phyloP scores from a whole-genome alignment of 2,888 invertebrate genomes.

The Macaria notata region DNA sequence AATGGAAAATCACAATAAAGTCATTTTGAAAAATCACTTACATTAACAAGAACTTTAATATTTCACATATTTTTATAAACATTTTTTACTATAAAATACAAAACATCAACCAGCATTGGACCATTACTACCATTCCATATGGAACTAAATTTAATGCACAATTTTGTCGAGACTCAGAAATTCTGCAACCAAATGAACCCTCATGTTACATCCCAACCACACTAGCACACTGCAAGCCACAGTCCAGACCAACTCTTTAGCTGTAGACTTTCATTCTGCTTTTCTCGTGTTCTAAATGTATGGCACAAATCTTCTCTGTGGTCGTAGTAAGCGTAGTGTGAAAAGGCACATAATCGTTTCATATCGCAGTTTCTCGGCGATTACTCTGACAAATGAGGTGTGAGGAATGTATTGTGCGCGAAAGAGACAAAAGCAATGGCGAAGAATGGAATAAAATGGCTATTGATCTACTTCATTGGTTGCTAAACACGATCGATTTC shows the following conservation, averaged over 20 bases:
- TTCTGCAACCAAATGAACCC: slow-evolving; percentile 44
- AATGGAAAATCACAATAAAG: no score
- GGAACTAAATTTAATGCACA: slow-evolving; percentile 49
- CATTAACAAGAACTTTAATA: no score
- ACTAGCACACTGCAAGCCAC: neutral
- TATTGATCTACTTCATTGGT: slow-evolving; percentile 37
- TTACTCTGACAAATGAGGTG: slow-evolving; percentile 64
- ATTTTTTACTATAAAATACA: no score
- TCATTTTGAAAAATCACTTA: no score
- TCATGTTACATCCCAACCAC: slow-evolving; percentile 32
- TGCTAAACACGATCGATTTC: slow-evolving; percentile 28
- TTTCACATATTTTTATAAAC: no score
- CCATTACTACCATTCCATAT: slow-evolving; percentile 28
- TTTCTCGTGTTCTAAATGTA: neutral
- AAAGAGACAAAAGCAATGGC: slow-evolving; percentile 47
- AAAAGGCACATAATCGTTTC: slow-evolving; percentile 50
- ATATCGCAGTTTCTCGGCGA: slow-evolving; percentile 66
- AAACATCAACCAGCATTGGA: neutral
- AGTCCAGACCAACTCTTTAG: no score
- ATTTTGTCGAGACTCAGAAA: slow-evolving; percentile 44
- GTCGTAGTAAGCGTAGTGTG: slow-evolving; percentile 27
- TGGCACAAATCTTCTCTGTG: slow-evolving; percentile 32
- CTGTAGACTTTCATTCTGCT: slow-evolving; percentile 8
- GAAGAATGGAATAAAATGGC: slow-evolving; percentile 47
- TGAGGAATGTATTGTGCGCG: slow-evolving; percentile 54